A percentile compares a stretch with the other conserved stretches of the same genome.
These are phyloP conservation scores for Theretra japonica DNA, from an alignment of 2,888 invertebrate genomes.

Conservation along the genomic window DNA sequence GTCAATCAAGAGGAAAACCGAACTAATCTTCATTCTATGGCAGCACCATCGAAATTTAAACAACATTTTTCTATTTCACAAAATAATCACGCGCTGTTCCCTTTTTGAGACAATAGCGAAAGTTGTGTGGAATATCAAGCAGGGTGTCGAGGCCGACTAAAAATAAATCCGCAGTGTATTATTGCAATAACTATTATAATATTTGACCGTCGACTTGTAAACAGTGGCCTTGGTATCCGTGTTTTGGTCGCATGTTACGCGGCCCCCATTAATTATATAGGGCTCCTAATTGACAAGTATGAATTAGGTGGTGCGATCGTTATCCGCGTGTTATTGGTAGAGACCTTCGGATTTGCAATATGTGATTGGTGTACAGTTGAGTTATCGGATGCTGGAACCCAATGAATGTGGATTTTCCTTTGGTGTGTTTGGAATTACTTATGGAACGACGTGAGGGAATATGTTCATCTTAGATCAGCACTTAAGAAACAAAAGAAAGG, in stretches of 20 bases:
- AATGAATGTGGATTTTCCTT: no score
- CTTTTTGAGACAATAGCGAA: slow-evolving; percentile 56
- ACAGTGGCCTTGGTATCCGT: not conserved
- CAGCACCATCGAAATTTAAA: slow-evolving; percentile 37
- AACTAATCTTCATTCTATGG: slow-evolving; percentile 18
- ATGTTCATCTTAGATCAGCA: no score
- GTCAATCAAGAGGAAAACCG: slow-evolving; percentile 17
- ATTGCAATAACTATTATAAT: slow-evolving; percentile 47
- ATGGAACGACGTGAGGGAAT: no score
- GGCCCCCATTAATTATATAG: slow-evolving; percentile 8
- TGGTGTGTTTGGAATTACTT: no score
- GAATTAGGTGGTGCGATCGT: not conserved
- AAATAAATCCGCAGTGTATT: slow-evolving; percentile 51
- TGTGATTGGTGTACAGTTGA: no score
- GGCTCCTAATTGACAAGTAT: slow-evolving; percentile 14
- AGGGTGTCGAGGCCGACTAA: slow-evolving; percentile 53
- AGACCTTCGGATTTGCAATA: not conserved
- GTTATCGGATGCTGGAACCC: no score
- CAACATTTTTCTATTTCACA: slow-evolving; percentile 49
- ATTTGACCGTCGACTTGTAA: slow-evolving; percentile 34
- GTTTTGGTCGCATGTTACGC: slow-evolving; percentile 20
- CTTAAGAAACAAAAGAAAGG: no score
- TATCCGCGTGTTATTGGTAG: not conserved
- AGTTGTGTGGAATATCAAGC: slow-evolving; percentile 54
- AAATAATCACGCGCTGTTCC: slow-evolving; percentile 50